Percentiles rank a stretch among this genome's conserved stretches.
Evolutionary conservation across 2,797 vertebrate species (phyloP).

Genomic region (Pitangus sulphuratus): DNA sequence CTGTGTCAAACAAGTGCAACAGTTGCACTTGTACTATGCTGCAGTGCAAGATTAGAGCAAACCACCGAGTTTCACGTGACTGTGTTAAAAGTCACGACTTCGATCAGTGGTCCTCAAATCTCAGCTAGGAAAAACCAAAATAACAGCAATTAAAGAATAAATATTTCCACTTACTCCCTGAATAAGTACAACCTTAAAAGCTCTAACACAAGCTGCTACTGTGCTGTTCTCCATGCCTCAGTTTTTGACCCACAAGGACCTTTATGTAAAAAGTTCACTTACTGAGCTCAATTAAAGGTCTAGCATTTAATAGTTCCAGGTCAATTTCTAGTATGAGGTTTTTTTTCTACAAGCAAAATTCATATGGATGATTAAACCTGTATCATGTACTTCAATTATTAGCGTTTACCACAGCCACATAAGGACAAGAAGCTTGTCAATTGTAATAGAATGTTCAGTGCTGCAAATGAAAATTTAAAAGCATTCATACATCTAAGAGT

Average conservation of each 20-base stretch:
- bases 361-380: neutral
- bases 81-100: neutral
- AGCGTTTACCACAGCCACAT: neutral
- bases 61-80: neutral
- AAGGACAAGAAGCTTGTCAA: neutral
- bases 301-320: neutral
- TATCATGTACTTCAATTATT: neutral
- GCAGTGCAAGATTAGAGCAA: neutral
- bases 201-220: neutral
- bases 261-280: neutral
- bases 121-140: neutral
- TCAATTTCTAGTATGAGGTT: neutral
- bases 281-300: neutral
- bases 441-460: neutral
- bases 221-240: neutral
- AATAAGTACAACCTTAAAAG: neutral
- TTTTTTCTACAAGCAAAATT: neutral
- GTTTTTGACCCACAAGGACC: neutral
- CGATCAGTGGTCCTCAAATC: neutral
- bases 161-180: neutral
- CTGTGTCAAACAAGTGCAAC: fast-evolving
- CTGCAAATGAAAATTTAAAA: neutral
- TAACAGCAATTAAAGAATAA: neutral
- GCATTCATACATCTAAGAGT: neutral
- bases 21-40: neutral